Base-by-base conservation (phyloP, 1,140 invertebrate species). In the Aphaenogaster rudis region DNA sequence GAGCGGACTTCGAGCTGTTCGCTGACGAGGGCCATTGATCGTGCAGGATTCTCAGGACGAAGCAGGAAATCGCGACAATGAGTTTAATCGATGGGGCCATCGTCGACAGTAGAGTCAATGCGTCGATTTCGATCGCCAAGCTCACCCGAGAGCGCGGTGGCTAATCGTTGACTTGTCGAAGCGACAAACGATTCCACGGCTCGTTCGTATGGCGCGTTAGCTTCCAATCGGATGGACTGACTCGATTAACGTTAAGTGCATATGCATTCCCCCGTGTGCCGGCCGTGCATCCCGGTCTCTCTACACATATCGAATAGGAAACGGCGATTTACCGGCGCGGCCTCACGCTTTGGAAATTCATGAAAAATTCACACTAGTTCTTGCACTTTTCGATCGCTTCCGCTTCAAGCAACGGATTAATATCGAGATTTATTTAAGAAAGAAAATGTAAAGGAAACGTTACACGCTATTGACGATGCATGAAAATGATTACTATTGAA, bases 41-140 rank as follows among this genome's bases (percentile, higher is more conserved):
- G 79, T 50, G 79, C 67, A 61, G 80, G 54, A 84, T 74, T 84
- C 69, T 76, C 69, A 74, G 69, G 85, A 64, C 42, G 50, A 77
- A 63, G 52, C 86, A 76, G 36, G 45, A 69, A 76, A 82, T 87
- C 36, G 33, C 9, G 33, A 7, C 54, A 71, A 88, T 63, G 33
- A 9, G 21, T 82, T 87, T 69, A 77, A 88, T 88, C 78, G 78
- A 71, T 39, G 45, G n/a, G 71, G 15, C 45, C 28, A 59, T 52
- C 11, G 45, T 77, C 61, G 61, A 54, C 28, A 17, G 9, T n/a
- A 33, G 21, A 69, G 57, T 76, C 69, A 54, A 74, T 67, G 48
- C 48, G 42, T 50, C 33, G 59, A 59, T 28, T 57, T 6, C 8
- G 61, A 36, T 69, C 28, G 48, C 1, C 54, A 21, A 28, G 33